Evolutionary conservation across 2,888 invertebrate genomes (phyloP).

Genomic region (Pristionchus exspectatus): DNA sequence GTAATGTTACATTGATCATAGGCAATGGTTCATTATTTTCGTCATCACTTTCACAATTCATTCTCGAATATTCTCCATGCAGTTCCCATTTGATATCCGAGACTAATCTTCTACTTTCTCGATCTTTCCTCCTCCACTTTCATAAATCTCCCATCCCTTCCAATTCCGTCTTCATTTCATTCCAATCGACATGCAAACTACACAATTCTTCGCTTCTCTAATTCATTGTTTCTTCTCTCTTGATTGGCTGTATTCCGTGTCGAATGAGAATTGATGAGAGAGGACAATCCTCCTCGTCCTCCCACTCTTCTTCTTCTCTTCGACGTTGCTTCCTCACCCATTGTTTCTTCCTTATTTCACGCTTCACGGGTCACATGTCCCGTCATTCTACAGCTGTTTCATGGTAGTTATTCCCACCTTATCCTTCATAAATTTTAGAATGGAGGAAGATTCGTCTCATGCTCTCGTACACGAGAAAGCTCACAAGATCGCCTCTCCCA

Average conservation of each 20-base stretch:
- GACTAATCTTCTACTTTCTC: constrained; percentile 18
- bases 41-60: not conserved
- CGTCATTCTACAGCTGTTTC: constrained; percentile 5
- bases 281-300: not conserved
- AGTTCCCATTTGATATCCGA: not conserved
- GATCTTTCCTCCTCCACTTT: constrained; percentile 7
- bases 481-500: constrained; percentile 51
- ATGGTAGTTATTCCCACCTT: not conserved
- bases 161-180: constrained; percentile 10
- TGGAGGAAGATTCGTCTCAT: constrained; percentile 17
- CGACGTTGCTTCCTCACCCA: not conserved
- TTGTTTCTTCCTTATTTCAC: constrained; percentile 4
- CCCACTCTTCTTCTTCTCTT: not conserved
- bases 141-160: constrained; percentile 4
- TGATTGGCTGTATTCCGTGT: constrained; percentile 20
- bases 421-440: not conserved
- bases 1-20: not conserved
- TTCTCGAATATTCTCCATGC: not conserved
- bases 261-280: constrained; percentile 28
- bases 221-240: constrained; percentile 7
- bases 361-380: not conserved
- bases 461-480: constrained; percentile 36
- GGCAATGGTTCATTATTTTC: not conserved
- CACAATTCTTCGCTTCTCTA: not conserved
- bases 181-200: not conserved